Base-by-base conservation (phyloP, 2,113 vertebrate species). In the Anoplopoma fimbria region DNA sequence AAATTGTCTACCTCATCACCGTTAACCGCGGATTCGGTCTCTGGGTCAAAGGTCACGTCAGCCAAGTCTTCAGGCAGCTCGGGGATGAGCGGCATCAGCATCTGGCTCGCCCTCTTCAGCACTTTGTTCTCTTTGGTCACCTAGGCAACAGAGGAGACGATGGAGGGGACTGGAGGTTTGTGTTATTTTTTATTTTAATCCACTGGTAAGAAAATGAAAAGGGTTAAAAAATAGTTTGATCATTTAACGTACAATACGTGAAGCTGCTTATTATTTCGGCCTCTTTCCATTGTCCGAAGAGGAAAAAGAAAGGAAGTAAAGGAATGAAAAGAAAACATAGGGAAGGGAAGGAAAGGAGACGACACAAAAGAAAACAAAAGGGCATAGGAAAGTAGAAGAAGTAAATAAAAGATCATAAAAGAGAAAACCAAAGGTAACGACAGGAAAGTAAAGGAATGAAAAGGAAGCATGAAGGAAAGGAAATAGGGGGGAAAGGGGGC, bases 61-160 rank as follows among this genome's bases (percentile, higher is more conserved):
- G 53, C 9, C 0, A 85, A 13, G 64, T 95, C 82, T 57, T 84
- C 87, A 0, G 93, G 90, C 29, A 93, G 83, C 79, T 93, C 92
- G 1, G 81, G 36, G 29, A 92, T 87, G 42, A 90, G 47, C 0
- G 96, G 95, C 82, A 95, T 33, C 49, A 94, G 33, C 47, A 86
- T 92, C 70, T 87, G 85, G 85, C 96, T 96, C 88, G 79, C 83
- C 58, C 93, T 87, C 89, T 96, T 95, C 89, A 96, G 87, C 13
- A 36, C 67, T 36, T 79, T 88, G 76, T 96, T 96, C 84, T 96
- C 95, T 81, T 88, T 94, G 77, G 91, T 93, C 49, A 96, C 86
- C 96, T 96, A 87, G 64, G 60, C 49, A 57, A 92, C 69, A 73
- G 21, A 58, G 79, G 57, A 69, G 69, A 49, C 0, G 2, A 21